phyloP scores from a whole-genome alignment of 2,113 vertebrate genomes.

The Pipa parva region DNA sequence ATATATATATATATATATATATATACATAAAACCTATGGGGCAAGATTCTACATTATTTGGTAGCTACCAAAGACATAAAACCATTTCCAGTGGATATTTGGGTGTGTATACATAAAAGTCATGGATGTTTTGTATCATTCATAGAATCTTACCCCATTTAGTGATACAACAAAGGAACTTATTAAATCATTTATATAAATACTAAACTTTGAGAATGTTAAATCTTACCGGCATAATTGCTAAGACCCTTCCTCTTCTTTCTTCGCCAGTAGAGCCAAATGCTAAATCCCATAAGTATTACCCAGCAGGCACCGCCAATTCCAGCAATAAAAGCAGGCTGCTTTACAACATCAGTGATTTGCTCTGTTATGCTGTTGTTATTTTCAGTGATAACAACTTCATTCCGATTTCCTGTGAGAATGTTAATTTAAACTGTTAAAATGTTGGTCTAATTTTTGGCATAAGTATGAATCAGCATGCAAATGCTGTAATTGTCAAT shows the following conservation, averaged over 20 bases:
- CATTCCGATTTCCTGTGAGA: slow-evolving; percentile 65
- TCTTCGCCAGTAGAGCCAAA: slow-evolving; percentile 97
- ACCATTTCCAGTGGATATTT: no score
- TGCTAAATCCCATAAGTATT: slow-evolving; percentile 98
- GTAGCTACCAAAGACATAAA: no score
- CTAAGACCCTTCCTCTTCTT: slow-evolving; percentile 99
- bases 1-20: slow-evolving; percentile 13
- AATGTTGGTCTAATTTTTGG: not conserved
- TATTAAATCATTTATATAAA: no score
- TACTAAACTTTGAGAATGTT: no score
- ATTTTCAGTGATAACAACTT: slow-evolving; percentile 91
- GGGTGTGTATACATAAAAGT: no score
- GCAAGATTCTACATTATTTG: no score
- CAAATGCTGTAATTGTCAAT: no score
- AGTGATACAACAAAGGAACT: no score
- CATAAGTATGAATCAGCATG: no score
- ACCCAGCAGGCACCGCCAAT: slow-evolving; percentile 98
- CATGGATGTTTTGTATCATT: no score
- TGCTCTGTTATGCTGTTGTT: slow-evolving; percentile 99
- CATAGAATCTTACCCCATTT: no score
- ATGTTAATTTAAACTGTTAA: not conserved
- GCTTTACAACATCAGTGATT: slow-evolving; percentile 98
- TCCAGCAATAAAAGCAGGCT: slow-evolving; percentile 96
- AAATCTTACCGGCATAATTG: slow-evolving; percentile 92
- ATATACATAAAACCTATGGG: not conserved